A percentile compares a stretch with the other conserved stretches of the same genome.
phyloP scores from a whole-genome alignment of 2,113 vertebrate genomes.

The Aptenodytes forsteri region DNA sequence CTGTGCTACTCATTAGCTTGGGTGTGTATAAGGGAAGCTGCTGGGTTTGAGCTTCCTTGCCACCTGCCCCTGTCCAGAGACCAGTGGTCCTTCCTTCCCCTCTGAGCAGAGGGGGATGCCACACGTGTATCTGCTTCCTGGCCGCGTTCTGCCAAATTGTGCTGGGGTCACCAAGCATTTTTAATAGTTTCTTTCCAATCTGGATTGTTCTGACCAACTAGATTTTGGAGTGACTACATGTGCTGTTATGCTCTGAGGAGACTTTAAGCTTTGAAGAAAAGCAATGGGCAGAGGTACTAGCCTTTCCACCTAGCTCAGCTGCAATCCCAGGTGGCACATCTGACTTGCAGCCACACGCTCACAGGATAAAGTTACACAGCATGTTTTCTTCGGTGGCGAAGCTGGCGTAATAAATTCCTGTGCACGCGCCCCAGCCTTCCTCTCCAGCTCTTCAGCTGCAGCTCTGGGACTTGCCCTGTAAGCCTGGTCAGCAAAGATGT shows the following conservation, averaged over 20 bases:
- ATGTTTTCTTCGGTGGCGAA: neutral
- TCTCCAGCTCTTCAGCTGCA: neutral
- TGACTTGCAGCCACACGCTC: neutral
- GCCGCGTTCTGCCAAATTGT: neutral
- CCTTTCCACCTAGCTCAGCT: neutral
- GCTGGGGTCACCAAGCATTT: neutral
- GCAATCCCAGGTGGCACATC: neutral
- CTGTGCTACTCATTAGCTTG: neutral
- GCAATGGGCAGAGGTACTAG: neutral
- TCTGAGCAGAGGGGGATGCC: neutral
- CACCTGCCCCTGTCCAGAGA: neutral
- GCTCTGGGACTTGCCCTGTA: neutral
- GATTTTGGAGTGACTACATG: neutral
- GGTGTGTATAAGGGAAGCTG: neutral
- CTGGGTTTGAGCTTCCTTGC: neutral
- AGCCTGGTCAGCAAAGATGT: neutral
- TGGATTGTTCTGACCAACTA: neutral
- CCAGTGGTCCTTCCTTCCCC: neutral
- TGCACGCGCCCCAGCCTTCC: neutral
- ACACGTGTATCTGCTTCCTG: neutral
- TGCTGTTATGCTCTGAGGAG: neutral
- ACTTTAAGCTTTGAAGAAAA: neutral
- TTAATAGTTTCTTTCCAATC: neutral
- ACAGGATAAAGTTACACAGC: neutral
- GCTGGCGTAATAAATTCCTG: neutral